Percentiles rank a stretch among this genome's conserved stretches.
Evolutionary conservation across 2,888 invertebrate species (phyloP).

Genomic region (Zonitis immaculata): DNA sequence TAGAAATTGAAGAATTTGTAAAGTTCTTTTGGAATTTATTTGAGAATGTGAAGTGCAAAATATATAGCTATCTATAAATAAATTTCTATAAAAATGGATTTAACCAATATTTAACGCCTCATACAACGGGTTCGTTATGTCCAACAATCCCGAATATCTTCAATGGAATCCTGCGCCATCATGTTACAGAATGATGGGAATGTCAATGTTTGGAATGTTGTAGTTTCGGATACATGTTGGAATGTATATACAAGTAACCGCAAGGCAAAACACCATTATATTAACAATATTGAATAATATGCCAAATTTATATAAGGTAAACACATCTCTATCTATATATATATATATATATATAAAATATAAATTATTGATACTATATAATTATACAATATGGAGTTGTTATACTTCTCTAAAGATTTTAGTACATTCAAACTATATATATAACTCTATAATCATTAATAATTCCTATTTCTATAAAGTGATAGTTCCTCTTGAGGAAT

Average conservation of each 20-base stretch:
- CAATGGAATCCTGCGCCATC: conserved; percentile 24
- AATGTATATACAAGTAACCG: conserved; percentile 23
- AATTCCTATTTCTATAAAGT: conserved; percentile 20
- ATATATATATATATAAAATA: no score
- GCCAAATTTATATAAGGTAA: neutral
- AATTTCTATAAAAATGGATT: conserved; percentile 1
- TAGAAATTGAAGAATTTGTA: no score
- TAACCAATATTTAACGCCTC: conserved; percentile 11
- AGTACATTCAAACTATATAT: no score
- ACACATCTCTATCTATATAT: no score
- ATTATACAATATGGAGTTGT: no score
- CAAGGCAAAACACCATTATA: conserved; percentile 4
- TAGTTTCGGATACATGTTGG: conserved; percentile 21
- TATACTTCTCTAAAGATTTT: no score
- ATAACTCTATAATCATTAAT: no score
- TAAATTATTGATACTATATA: no score
- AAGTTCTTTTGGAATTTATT: no score
- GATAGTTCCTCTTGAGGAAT: conserved; percentile 9
- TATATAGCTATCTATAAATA: neutral
- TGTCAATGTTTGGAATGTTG: conserved; percentile 24
- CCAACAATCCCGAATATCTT: conserved; percentile 24
- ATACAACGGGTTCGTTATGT: conserved; percentile 15
- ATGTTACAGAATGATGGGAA: conserved; percentile 24
- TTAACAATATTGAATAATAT: neutral
- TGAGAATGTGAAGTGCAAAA: neutral